A percentile compares a stretch with the other conserved stretches of the same genome.
Evolutionary conservation across 2,113 vertebrate genomes (phyloP).

Genomic region (Ellobius talpinus): DNA sequence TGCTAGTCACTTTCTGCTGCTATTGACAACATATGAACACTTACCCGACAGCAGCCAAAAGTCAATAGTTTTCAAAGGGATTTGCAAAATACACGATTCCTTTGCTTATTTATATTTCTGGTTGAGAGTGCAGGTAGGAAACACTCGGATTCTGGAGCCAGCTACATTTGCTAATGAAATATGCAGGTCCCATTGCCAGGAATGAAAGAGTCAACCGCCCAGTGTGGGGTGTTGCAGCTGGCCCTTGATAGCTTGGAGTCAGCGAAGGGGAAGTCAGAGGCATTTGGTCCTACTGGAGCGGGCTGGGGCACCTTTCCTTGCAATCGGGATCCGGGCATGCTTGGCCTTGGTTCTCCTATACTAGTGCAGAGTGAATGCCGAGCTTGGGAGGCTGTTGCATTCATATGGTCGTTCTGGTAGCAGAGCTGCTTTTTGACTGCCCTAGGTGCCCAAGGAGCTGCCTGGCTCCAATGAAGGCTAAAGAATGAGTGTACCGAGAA

Average conservation of each 20-base stretch:
- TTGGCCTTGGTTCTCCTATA: neutral
- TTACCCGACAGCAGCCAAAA: conserved; percentile 45
- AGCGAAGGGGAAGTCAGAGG: neutral
- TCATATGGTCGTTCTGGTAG: neutral
- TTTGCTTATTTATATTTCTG: conserved; percentile 72
- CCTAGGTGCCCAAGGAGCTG: neutral
- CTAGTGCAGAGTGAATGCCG: neutral
- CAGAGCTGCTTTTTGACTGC: conserved; percentile 8
- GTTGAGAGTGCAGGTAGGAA: conserved; percentile 63
- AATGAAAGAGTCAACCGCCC: neutral
- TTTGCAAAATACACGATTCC: conserved; percentile 22
- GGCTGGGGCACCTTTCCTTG: neutral
- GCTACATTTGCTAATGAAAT: conserved; percentile 58
- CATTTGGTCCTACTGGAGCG: neutral
- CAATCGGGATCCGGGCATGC: neutral
- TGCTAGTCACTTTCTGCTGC: conserved; percentile 10
- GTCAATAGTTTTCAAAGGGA: conserved; percentile 65
- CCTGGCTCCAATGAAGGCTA: neutral
- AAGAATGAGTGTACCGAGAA: neutral
- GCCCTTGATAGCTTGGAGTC: conserved; percentile 20
- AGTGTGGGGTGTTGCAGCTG: conserved; percentile 36
- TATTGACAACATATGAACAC: conserved; percentile 30
- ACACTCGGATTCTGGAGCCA: conserved; percentile 54
- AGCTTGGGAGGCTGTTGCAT: neutral
- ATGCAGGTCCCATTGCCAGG: neutral